A percentile compares a stretch with the other conserved stretches of the same genome.
Evolutionary conservation across 2,888 invertebrate species (phyloP).

Genomic region (Leucophora obtusa): DNA sequence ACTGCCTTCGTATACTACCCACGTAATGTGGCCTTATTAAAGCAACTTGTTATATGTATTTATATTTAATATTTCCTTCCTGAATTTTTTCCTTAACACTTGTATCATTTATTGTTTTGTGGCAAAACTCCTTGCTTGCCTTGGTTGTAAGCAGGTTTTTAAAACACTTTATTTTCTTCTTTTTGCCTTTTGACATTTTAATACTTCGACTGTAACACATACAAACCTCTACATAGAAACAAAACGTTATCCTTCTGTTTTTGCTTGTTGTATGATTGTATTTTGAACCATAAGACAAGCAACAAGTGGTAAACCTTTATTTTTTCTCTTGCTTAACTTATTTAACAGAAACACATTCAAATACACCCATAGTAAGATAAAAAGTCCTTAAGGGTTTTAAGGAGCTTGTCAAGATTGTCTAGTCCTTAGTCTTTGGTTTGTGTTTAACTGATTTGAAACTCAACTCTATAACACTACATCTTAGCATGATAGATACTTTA

Average conservation of each 20-base stretch:
- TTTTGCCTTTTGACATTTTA: conserved; percentile 62
- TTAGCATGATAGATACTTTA: conserved; percentile 33
- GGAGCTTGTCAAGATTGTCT: conserved; percentile 70
- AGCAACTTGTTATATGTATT: conserved; percentile 49
- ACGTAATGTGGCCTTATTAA: conserved; percentile 4
- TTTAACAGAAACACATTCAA: conserved; percentile 15
- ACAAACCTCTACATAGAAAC: conserved; percentile 8
- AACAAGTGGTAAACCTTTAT: conserved; percentile 59
- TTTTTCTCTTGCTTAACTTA: conserved; percentile 4
- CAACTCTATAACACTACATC: conserved; percentile 50
- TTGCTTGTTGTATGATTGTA: conserved; percentile 24
- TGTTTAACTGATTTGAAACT: conserved; percentile 56
- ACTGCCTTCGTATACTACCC: background rate
- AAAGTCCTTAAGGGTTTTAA: conserved; percentile 73
- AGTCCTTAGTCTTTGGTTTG: conserved; percentile 44
- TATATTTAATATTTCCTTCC: conserved; percentile 22
- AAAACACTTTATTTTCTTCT: conserved; percentile 41
- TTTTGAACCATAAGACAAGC: conserved; percentile 35
- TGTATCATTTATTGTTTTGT: conserved; percentile 51
- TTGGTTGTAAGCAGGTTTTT: conserved; percentile 17
- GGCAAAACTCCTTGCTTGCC: conserved; percentile 29
- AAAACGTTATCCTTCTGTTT: conserved; percentile 23
- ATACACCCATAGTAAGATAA: conserved; percentile 2
- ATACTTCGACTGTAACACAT: conserved; percentile 53
- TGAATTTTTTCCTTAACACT: conserved; percentile 29